A percentile compares a stretch with the other conserved stretches of the same genome.
These are phyloP conservation scores for Gobio gobio DNA, from an alignment of 2,113 vertebrate genomes.

Conservation along the genomic window DNA sequence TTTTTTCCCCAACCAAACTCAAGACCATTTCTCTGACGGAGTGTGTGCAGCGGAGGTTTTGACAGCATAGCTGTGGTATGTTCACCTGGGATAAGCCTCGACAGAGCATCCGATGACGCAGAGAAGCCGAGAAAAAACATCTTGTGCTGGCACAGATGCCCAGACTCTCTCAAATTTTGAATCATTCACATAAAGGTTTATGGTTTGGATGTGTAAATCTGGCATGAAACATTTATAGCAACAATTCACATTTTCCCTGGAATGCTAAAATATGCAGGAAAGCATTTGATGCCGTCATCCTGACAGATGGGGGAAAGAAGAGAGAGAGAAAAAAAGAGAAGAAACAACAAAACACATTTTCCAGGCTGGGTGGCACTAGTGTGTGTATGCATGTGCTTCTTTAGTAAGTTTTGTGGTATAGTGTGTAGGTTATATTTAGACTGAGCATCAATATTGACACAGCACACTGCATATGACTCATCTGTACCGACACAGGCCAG, in stretches of 20 bases:
- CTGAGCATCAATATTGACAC: conserved; percentile 56
- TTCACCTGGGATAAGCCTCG: conserved; percentile 48
- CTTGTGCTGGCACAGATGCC: not conserved
- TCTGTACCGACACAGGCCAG: conserved; percentile 53
- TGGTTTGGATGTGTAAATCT: not conserved
- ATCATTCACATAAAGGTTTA: not conserved
- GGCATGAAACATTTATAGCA: conserved; percentile 24
- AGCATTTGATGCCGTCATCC: not conserved
- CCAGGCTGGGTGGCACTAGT: conserved; percentile 44
- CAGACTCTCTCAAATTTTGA: not conserved
- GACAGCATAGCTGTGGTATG: conserved; percentile 39
- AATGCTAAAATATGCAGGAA: conserved; percentile 21
- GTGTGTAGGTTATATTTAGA: conserved; percentile 63
- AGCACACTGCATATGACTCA: conserved; percentile 61
- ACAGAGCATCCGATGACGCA: conserved; percentile 41
- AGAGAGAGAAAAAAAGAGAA: not conserved
- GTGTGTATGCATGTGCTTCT: conserved; percentile 35
- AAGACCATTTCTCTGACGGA: conserved; percentile 1
- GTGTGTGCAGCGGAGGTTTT: conserved; percentile 9
- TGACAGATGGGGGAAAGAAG: not conserved
- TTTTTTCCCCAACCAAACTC: conserved; percentile 18
- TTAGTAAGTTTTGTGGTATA: conserved; percentile 45
- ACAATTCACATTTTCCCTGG: not conserved
- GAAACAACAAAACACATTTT: conserved; percentile 49
- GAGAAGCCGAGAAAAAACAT: not conserved